Evolutionary conservation across 2,113 vertebrate species (phyloP).

Genomic region (Leptobrachium ailaonicum): DNA sequence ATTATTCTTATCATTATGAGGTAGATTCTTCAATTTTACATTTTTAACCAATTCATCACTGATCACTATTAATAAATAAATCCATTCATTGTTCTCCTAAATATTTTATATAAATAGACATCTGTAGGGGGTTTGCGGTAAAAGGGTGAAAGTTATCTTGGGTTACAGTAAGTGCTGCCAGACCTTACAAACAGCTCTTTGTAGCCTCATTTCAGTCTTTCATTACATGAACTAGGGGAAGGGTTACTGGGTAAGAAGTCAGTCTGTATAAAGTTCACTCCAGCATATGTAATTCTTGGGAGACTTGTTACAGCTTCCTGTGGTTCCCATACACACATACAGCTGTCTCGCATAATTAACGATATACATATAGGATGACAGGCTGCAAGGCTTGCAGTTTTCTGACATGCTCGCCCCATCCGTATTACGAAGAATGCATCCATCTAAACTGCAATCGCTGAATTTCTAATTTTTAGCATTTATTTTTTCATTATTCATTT

Average conservation of each 20-base stretch:
- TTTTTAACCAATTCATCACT: too few relatives aligned
- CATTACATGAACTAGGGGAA: constrained; percentile 33
- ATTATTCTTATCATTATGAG: too few relatives aligned
- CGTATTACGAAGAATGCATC: too few relatives aligned
- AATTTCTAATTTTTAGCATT: too few relatives aligned
- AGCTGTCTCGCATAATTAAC: not conserved
- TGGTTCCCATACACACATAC: constrained; percentile 38
- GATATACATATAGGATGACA: too few relatives aligned
- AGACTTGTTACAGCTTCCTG: not conserved
- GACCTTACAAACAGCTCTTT: constrained; percentile 29
- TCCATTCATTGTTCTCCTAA: not conserved
- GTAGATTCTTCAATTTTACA: too few relatives aligned
- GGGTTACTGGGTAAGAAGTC: constrained; percentile 45
- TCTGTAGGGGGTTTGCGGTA: not conserved
- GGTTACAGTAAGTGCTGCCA: constrained; percentile 14
- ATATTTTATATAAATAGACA: not conserved
- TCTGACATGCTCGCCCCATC: too few relatives aligned
- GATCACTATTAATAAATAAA: not conserved
- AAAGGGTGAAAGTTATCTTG: constrained; percentile 33
- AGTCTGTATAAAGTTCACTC: constrained; percentile 22
- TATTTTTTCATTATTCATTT: too few relatives aligned
- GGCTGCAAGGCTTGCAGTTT: too few relatives aligned
- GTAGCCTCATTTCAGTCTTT: constrained; percentile 3
- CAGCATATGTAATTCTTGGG: not conserved
- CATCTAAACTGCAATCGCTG: too few relatives aligned